phyloP scores from a whole-genome alignment of 2,888 invertebrate genomes.

The Desoria tigrina region DNA sequence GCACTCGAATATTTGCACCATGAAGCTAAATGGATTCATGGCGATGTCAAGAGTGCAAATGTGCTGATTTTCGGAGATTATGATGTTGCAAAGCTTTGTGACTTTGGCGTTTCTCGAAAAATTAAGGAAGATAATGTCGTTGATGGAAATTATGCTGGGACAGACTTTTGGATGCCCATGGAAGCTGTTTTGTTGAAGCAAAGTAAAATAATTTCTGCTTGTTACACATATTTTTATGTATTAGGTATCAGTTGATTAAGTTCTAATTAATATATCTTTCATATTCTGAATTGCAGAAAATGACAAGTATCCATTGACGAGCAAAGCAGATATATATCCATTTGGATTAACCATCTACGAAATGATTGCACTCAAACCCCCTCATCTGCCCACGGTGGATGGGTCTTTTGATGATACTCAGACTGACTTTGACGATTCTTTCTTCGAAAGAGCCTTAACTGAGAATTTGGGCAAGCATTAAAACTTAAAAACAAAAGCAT shows the following conservation, averaged over 20 bases:
- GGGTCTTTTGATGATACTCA: slow-evolving; percentile 19
- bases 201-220: slow-evolving; percentile 20
- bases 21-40: slow-evolving; percentile 70
- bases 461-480: slow-evolving; percentile 37
- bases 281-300: not conserved
- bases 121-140: slow-evolving; percentile 67
- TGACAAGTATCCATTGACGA: slow-evolving; percentile 58
- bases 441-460: slow-evolving; percentile 44
- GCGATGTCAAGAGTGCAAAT: slow-evolving; percentile 82
- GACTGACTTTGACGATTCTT: slow-evolving; percentile 14
- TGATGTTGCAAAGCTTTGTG: slow-evolving; percentile 74
- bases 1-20: slow-evolving; percentile 78
- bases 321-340: slow-evolving; percentile 77
- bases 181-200: slow-evolving; percentile 63
- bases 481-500: not conserved
- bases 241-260: not conserved
- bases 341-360: slow-evolving; percentile 79
- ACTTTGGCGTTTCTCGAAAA: slow-evolving; percentile 78
- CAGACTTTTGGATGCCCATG: slow-evolving; percentile 76
- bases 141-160: slow-evolving; percentile 70
- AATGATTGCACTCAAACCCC: slow-evolving; percentile 73
- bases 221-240: no score
- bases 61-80: slow-evolving; percentile 72
- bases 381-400: slow-evolving; percentile 62
- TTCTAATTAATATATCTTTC: not conserved